Evolutionary conservation across 2,113 vertebrate species (phyloP), one percentile per base, ranked within the genome.

Genomic region (Erpornis zantholeuca): DNA sequence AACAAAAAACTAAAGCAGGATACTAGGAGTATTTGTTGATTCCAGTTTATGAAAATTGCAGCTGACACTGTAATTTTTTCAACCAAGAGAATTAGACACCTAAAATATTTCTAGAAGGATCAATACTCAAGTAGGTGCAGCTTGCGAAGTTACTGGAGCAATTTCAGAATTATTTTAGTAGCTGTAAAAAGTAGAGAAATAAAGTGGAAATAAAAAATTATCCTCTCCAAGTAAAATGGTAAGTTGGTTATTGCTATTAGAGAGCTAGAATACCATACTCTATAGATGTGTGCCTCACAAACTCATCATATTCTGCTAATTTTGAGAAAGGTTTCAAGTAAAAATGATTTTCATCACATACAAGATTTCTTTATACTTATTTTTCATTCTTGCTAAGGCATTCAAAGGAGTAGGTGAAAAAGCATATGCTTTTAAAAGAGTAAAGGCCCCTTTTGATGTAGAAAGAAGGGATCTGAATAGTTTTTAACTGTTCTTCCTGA

Each of bases 401-500:
- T 91, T 82, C 44, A 93, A 27, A 38, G 63, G 69, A 75, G 57
- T 33, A 66, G 25, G 72, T 79, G 75, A 61, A 94, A 86, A 93
- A 90, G 6, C 28, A 65, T 77, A 42, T 50, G 22, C 13, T 33
- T 89, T 91, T 82, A 38, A 87, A 75, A 56, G 15, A 60, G 17
- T 49, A 42, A 70, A 63, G 78, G 8, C 27, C 31, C 10, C 17
- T 61, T 91, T 92, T 1, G 0, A n/a, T 33, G 25, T 29, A 60
- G 16, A 82, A 49, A 85, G 89, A 82, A 57, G 11, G 10, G 35
- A 22, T 42, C 64, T 84, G 38, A 88, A 78, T 33, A 21, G 19
- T 83, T 88, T 96, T 91, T 88, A 96, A 83, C 16, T 60, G 42
- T 76, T 54, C 33, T 91, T 94, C 52, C 72, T 88, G 36, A 69